Percentiles rank a stretch among this genome's conserved stretches.
These are phyloP conservation scores for Lucilia sericata DNA, from an alignment of 1,140 invertebrate species.

Conservation along the genomic window DNA sequence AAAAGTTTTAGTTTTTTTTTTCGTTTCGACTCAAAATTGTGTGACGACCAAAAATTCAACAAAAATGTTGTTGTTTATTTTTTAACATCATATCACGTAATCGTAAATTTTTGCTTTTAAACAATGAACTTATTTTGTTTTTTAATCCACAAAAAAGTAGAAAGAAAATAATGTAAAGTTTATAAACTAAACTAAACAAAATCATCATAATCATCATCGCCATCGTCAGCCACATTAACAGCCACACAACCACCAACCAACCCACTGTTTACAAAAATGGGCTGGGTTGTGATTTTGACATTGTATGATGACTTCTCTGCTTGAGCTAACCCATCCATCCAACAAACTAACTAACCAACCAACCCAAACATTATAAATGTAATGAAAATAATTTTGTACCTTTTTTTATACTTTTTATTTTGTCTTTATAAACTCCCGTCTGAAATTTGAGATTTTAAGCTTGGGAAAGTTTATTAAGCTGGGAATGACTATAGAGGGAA, in stretches of 20 bases:
- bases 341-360: not conserved
- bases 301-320: not conserved
- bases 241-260: constrained; percentile 1
- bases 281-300: constrained; percentile 4
- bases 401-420: no score
- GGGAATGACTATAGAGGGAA: not conserved
- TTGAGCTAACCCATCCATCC: not conserved
- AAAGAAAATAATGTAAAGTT: no score
- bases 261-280: not conserved
- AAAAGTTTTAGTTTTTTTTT: not conserved
- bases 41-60: constrained; percentile 2
- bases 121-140: constrained; percentile 2
- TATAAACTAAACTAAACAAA: not conserved
- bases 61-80: not conserved
- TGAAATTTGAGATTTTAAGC: constrained; percentile 1
- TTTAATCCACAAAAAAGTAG: no score
- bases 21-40: not conserved
- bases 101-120: not conserved
- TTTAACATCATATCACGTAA: constrained; percentile 27
- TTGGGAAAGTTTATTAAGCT: constrained; percentile 28
- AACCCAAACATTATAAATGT: not conserved
- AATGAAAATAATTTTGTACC: not conserved
- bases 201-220: not conserved
- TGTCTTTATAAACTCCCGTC: not conserved
- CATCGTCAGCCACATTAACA: not conserved